A percentile compares a stretch with the other conserved stretches of the same genome.
These are phyloP conservation scores for Euglossa dilemma DNA, from an alignment of 1,140 invertebrate species.

Conservation along the genomic window DNA sequence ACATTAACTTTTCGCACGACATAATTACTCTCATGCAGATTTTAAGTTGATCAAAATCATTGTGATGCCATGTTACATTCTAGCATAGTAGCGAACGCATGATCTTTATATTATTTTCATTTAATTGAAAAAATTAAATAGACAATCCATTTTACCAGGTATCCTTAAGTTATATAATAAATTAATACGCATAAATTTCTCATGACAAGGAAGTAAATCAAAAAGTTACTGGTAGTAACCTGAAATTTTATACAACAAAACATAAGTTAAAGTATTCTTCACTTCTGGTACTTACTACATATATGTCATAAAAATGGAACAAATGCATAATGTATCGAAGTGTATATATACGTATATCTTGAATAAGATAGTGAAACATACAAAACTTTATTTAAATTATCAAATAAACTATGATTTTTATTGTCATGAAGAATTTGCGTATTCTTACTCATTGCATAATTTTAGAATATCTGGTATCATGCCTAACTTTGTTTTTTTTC, in stretches of 20 bases:
- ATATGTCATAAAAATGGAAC: not conserved
- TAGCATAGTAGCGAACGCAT: slow-evolving; percentile 39
- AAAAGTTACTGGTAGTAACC: not conserved
- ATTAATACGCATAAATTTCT: not conserved
- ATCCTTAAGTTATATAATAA: not conserved
- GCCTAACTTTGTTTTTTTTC: slow-evolving; percentile 33
- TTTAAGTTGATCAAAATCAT: slow-evolving; percentile 66
- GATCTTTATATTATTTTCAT: slow-evolving; percentile 62
- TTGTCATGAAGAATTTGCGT: not conserved
- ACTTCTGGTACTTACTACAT: not conserved
- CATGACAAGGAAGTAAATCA: not conserved
- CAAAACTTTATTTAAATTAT: not conserved
- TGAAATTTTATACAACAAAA: not conserved
- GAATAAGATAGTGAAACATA: not conserved
- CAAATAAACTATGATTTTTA: not conserved
- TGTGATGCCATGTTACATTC: slow-evolving; percentile 69
- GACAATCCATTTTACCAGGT: slow-evolving; percentile 5
- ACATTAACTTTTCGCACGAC: slow-evolving; percentile 58
- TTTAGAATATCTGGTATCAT: not conserved
- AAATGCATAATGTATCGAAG: not conserved
- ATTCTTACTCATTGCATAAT: not conserved
- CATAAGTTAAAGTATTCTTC: not conserved
- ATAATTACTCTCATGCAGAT: slow-evolving; percentile 43
- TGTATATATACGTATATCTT: not conserved
- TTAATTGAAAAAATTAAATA: slow-evolving; percentile 57